These are phyloP conservation scores for Chlamydotis undulata DNA, from an alignment of 2,113 vertebrate genomes.

Conservation along the genomic window DNA sequence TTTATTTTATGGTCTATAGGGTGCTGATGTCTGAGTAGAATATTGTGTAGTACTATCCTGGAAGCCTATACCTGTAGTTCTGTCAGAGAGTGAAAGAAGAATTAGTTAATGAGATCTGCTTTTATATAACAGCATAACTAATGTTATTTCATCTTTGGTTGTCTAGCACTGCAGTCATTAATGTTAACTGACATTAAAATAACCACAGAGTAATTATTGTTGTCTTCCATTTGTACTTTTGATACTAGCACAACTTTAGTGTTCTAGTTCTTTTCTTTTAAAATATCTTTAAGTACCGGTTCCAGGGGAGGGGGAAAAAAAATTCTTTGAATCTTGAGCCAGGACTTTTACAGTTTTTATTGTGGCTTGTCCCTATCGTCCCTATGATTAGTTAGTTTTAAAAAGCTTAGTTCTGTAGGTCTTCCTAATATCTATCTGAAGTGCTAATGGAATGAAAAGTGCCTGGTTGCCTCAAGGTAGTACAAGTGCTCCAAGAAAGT, in stretches of 20 bases:
- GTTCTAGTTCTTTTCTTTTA: background rate
- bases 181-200: background rate
- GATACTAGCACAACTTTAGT: background rate
- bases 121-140: background rate
- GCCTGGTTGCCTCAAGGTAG: background rate
- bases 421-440: background rate
- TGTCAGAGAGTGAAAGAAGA: background rate
- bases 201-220: background rate
- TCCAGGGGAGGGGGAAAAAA: rapidly evolving
- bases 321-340: background rate
- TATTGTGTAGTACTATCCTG: background rate
- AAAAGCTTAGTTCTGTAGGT: background rate
- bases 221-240: background rate
- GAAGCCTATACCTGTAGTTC: background rate
- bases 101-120: background rate
- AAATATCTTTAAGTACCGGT: background rate
- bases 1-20: background rate
- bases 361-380: background rate
- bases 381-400: background rate
- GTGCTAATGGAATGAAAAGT: background rate
- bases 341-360: background rate
- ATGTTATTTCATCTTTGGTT: background rate
- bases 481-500: background rate
- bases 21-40: background rate
- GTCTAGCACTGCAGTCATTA: background rate